A percentile compares a stretch with the other conserved stretches of the same genome.
Evolutionary conservation across 2,113 vertebrate genomes (phyloP).

Genomic region (Butorides virescens): DNA sequence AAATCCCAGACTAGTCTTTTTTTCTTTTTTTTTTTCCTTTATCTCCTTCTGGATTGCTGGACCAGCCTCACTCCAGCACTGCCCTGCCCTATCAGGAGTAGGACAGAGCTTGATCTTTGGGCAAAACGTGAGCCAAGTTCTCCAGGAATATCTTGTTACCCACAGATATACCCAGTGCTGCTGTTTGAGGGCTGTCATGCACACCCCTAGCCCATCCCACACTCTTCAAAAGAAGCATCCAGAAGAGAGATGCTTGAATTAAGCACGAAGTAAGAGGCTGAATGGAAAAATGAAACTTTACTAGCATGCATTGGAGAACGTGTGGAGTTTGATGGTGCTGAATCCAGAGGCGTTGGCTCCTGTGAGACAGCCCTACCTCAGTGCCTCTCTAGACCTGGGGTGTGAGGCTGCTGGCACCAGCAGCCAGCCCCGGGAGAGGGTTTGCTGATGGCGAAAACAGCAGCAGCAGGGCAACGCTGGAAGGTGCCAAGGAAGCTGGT

Average conservation of each 20-base stretch:
- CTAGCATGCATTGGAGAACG: neutral
- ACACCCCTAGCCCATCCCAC: neutral
- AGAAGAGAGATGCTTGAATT: neutral
- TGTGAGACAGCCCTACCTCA: neutral
- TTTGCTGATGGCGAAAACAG: neutral
- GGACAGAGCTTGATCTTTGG: neutral
- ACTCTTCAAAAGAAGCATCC: neutral
- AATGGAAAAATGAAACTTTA: neutral
- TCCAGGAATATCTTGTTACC: neutral
- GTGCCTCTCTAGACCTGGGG: neutral
- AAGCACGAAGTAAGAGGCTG: neutral
- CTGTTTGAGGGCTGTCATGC: neutral
- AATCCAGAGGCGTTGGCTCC: neutral
- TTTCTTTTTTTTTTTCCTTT: neutral
- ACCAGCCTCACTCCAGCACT: neutral
- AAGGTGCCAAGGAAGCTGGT: neutral
- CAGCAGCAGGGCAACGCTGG: neutral
- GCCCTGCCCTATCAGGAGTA: neutral
- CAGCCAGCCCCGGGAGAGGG: neutral
- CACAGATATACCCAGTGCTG: neutral
- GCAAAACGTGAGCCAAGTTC: neutral
- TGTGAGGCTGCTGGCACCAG: neutral
- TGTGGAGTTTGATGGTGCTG: neutral
- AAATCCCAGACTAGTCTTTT: neutral
- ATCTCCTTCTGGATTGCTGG: neutral